Evolutionary conservation across 1,140 invertebrate species (phyloP), one percentile per base, ranked within the genome.

Genomic region (Matsumurasca onukii): DNA sequence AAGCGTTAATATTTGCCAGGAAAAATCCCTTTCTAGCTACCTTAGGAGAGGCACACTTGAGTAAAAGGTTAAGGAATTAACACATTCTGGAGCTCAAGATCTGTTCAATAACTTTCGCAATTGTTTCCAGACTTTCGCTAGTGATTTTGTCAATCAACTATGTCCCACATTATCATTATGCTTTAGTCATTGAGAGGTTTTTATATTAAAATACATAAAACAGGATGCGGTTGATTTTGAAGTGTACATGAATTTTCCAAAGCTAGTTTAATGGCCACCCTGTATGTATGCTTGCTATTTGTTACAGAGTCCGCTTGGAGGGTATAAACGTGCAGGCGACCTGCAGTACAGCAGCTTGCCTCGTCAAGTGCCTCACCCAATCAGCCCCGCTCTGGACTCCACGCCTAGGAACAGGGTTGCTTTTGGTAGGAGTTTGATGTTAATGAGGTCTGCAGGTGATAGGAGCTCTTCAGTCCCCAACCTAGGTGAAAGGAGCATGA

Each of bases 391-490:
- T 25, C 39, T 62, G 62, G 77, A 29, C 74, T n/a, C n/a, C 74
- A 78, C 25, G 71, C 77, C 68, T 20, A 86, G 81, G 73, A 85
- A 84, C 77, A 83, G 82, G 72, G 86, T 88, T 64, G 84, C 81
- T 67, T 89, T 91, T 80, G 88, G 89, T 86, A 89, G 88, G 86
- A 82, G 84, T 79, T 88, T 82, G 85, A 85, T 76, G 75, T 76
- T 74, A 75, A 63, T 74, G 75, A 67, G 78, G 78, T 74, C 77
- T 63, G 77, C 79, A 81, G 81, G 83, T 82, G 72, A 71, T 59
- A 86, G 91, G 82, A 93, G 93, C 80, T 89, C 88, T 75, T 95
- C 93, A 76, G 92, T 94, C 74, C 94, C 94, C 71, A 92, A 94
- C 83, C 81, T 96, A 94, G 93, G 93, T 95, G 78, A 77, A 70